Evolutionary conservation across 2,797 vertebrate species (phyloP).

Genomic region (Margarornis squamiger): DNA sequence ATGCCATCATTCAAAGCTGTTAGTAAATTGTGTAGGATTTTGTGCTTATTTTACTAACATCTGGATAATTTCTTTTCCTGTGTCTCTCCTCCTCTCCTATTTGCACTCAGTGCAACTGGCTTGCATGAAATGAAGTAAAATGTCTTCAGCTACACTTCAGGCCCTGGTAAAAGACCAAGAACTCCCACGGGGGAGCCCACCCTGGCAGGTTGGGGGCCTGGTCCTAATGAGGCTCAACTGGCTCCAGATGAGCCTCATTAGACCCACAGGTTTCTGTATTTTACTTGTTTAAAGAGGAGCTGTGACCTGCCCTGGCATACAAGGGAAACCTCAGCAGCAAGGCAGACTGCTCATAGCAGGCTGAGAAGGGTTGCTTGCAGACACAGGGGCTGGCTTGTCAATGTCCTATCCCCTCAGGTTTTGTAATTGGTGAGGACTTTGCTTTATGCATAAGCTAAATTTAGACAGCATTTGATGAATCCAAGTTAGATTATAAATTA

Average conservation of each 20-base stretch:
- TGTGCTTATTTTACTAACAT: background rate
- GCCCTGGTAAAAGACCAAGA: background rate
- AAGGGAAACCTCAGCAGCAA: background rate
- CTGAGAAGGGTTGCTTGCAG: background rate
- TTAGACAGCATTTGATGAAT: background rate
- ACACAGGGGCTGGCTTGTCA: background rate
- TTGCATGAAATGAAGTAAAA: background rate
- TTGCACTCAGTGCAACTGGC: background rate
- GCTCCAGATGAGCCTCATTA: background rate
- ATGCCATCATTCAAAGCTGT: background rate
- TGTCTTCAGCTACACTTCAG: background rate
- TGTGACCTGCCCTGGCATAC: background rate
- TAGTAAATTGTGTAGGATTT: background rate
- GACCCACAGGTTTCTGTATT: background rate
- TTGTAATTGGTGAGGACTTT: background rate
- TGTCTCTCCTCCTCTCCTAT: background rate
- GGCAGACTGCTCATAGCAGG: accelerated
- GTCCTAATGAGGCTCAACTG: background rate
- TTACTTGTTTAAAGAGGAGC: background rate
- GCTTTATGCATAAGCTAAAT: background rate
- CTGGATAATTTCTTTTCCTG: background rate
- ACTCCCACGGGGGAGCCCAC: background rate
- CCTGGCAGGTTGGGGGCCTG: background rate
- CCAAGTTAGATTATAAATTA: background rate
- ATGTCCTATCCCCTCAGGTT: background rate